Evolutionary conservation across 2,888 invertebrate genomes (phyloP).

Genomic region (Eupithecia tripunctaria): DNA sequence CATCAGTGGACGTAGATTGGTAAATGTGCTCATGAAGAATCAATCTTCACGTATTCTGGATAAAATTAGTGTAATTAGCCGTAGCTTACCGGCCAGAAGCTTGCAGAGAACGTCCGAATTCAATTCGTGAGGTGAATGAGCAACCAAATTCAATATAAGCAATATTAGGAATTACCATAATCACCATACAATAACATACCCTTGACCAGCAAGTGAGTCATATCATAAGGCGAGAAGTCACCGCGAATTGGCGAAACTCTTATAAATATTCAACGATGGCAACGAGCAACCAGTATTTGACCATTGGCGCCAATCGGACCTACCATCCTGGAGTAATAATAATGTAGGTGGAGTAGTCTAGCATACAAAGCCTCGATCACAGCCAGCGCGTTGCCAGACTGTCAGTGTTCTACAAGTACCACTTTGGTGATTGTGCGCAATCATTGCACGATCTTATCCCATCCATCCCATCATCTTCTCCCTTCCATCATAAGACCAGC

Average conservation of each 20-base stretch:
- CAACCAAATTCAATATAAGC: not conserved
- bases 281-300: slow-evolving; percentile 10
- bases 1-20: too few relatives aligned
- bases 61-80: not conserved
- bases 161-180: slow-evolving; percentile 4
- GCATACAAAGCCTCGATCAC: too few relatives aligned
- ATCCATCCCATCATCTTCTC: too few relatives aligned
- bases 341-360: not conserved
- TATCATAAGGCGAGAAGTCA: slow-evolving; percentile 33
- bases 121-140: not conserved
- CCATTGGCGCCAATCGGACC: slow-evolving; percentile 23
- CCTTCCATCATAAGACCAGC: too few relatives aligned
- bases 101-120: not conserved
- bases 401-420: too few relatives aligned
- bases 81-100: not conserved
- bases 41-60: not conserved
- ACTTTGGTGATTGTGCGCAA: too few relatives aligned
- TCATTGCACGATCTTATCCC: too few relatives aligned
- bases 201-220: slow-evolving; percentile 42
- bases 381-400: too few relatives aligned
- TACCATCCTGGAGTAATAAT: slow-evolving; percentile 7
- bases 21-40: too few relatives aligned
- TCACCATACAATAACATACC: slow-evolving; percentile 20
- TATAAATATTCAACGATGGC: slow-evolving; percentile 30
- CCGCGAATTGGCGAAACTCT: slow-evolving; percentile 32